Percentiles rank a stretch among this genome's conserved stretches.
Conservation (phyloP, 2,113 vertebrate species). For the Coptodon bakossiorum region DNA sequence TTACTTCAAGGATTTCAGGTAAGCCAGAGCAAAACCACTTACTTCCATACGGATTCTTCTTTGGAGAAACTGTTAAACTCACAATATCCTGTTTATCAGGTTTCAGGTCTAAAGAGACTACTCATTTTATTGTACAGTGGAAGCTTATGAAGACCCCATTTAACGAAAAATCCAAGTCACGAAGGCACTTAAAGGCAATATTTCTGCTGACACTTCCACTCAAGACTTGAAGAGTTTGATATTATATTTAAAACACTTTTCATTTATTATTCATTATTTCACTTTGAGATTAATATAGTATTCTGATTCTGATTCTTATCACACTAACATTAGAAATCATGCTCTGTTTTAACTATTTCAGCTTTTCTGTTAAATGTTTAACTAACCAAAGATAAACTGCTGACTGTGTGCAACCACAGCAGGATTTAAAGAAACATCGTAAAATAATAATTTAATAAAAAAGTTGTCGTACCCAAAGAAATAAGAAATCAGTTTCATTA, state of each 20-base stretch:
- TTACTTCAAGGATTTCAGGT: neutral
- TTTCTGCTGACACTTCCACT: neutral
- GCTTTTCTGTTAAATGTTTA: neutral
- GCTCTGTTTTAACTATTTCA: neutral
- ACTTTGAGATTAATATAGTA: neutral
- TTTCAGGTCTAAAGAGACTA: neutral
- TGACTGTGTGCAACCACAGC: fast-evolving
- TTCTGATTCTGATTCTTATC: neutral
- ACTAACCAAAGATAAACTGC: neutral
- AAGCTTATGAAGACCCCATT: neutral
- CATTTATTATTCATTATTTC: neutral
- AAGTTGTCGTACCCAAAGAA: fast-evolving
- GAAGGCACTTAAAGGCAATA: neutral
- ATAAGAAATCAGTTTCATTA: neutral
- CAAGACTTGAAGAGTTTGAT: neutral
- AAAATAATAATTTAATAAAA: fast-evolving
- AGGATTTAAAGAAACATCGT: neutral
- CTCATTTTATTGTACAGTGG: neutral
- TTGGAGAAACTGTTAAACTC: neutral
- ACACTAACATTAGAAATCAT: neutral
- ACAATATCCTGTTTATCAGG: neutral
- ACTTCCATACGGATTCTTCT: neutral
- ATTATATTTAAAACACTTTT: neutral
- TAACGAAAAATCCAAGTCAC: neutral
- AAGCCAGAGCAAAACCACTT: neutral